Evolutionary conservation across 2,888 invertebrate genomes (phyloP), one percentile per base, ranked within the genome.

Genomic region (Griposia aprilina): DNA sequence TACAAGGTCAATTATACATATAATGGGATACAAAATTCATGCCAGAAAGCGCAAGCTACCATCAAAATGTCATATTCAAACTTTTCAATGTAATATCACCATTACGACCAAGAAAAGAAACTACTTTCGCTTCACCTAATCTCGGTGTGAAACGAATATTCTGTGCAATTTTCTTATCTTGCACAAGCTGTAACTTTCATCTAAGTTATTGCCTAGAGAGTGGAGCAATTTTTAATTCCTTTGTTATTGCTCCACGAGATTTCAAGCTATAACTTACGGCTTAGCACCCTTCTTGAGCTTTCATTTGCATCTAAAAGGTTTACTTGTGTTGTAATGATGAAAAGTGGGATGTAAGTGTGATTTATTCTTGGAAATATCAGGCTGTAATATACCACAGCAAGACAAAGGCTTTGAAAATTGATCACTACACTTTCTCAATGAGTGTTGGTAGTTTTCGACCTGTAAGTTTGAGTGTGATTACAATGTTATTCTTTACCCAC

Each of bases 211-310:
- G 57, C 60, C 66, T 41, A 17, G 60, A 52, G 59, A 67, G 45
- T 11, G 1, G 11, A 60, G 84, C 59, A 62, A 83, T 83, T 76
- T 76, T 86, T 86, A 77, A 86, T 71, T 76, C 41, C 15, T 74
- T 71, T 76, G 76, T 76, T 82, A 85, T 76, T 71, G 65, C 59
- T 73, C 26, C 10, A 20, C 59, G 26, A 59, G 67, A 62, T 65
- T 63, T 59, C 20, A 36, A 36, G 15, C 66, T 66, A 36, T 80
- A 80, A 70, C 50, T 84, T 66, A 62, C 26, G 55, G 52, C 79
- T 70, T 65, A 23, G 50, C 55, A 66, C 55, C 36, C 69, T 63
- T 62, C 63, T 78, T 30, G 23, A n/a, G 65, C 8, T 30, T 65
- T 69, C 67, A 82, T 80, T 82, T 82, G 55, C 36, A 69, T 71